phyloP scores from a whole-genome alignment of 2,797 vertebrate genomes.

The Synaphobranchus kaupii region DNA sequence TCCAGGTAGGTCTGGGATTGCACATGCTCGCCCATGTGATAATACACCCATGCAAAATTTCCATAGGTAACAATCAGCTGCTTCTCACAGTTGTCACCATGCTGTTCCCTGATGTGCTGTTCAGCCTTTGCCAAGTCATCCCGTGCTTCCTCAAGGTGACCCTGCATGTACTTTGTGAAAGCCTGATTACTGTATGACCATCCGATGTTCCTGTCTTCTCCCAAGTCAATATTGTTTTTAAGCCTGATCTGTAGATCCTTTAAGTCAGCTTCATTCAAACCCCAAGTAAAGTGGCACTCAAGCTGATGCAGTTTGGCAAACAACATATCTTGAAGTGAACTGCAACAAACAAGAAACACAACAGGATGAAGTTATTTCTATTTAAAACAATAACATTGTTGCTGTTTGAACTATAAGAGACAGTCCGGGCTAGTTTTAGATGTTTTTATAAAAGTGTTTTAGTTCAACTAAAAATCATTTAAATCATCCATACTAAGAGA shows the following conservation, averaged over 20 bases:
- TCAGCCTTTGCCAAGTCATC: conserved; percentile 65
- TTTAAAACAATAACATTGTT: too few relatives aligned
- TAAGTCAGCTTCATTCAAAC: conserved; percentile 57
- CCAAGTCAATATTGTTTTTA: conserved; percentile 45
- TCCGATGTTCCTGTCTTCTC: too few relatives aligned
- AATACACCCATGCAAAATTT: conserved; percentile 72
- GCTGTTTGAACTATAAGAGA: too few relatives aligned
- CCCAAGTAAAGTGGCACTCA: conserved; percentile 76
- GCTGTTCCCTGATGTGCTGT: not conserved
- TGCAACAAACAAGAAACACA: too few relatives aligned
- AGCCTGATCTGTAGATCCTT: conserved; percentile 57
- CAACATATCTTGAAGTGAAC: conserved; percentile 47
- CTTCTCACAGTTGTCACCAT: conserved; percentile 44
- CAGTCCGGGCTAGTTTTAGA: too few relatives aligned
- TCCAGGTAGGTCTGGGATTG: conserved; percentile 54
- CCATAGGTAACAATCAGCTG: conserved; percentile 69
- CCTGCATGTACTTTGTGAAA: conserved; percentile 62
- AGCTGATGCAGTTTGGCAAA: conserved; percentile 59
- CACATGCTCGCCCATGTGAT: too few relatives aligned
- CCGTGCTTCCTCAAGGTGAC: conserved; percentile 63
- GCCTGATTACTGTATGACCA: too few relatives aligned
- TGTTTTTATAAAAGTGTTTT: too few relatives aligned
- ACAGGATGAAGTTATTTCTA: too few relatives aligned
- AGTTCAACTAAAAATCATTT: too few relatives aligned
- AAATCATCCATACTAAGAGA: too few relatives aligned